phyloP scores from a whole-genome alignment of 2,113 vertebrate species.

The Butorides virescens region DNA sequence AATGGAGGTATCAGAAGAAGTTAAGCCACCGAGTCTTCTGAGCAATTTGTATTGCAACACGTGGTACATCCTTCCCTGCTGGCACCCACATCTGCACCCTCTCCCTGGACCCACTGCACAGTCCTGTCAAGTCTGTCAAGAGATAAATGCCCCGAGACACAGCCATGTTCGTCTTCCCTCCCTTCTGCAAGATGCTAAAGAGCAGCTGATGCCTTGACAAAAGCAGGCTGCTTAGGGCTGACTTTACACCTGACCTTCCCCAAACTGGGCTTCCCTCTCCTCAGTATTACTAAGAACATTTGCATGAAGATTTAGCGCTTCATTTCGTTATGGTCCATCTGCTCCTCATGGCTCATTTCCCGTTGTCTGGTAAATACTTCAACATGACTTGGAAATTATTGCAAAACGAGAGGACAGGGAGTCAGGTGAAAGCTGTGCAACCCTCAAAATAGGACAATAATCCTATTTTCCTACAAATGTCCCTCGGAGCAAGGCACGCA shows the following conservation, averaged over 20 bases:
- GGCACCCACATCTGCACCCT: not conserved
- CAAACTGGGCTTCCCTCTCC: not conserved
- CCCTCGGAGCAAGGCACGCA: rapidly evolving
- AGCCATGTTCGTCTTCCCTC: not conserved
- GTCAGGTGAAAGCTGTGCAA: not conserved
- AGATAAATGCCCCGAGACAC: not conserved
- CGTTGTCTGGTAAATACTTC: not conserved
- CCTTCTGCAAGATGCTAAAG: not conserved
- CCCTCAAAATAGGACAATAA: not conserved
- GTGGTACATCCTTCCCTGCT: not conserved
- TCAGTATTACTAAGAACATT: not conserved
- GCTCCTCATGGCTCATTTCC: not conserved
- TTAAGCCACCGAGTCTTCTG: not conserved
- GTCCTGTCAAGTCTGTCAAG: not conserved
- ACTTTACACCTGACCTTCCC: not conserved
- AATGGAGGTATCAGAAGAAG: not conserved
- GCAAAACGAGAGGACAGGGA: not conserved
- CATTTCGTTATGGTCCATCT: not conserved
- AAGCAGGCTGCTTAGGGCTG: not conserved
- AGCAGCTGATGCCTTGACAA: not conserved
- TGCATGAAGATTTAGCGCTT: not conserved
- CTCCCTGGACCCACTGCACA: not conserved
- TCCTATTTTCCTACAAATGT: not conserved
- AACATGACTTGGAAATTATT: not conserved
- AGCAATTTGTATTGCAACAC: not conserved